Conservation (phyloP, 2,888 invertebrate species). For the Synergus japonicus region DNA sequence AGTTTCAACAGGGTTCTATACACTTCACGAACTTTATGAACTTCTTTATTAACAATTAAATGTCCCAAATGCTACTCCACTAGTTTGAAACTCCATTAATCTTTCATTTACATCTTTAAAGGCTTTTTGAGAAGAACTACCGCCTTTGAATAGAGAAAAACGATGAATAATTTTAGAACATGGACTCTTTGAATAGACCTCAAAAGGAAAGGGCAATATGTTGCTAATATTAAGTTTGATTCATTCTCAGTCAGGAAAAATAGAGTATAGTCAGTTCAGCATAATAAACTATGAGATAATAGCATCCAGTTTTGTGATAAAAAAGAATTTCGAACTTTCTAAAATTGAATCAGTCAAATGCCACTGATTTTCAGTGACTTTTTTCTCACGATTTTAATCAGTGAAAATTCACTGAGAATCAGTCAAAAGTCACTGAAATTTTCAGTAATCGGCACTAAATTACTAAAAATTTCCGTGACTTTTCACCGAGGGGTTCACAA, state of each 20-base stretch:
- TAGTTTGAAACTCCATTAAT: constrained; percentile 7
- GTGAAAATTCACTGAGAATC: too few species aligned
- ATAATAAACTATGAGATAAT: background rate
- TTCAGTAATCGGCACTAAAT: too few species aligned
- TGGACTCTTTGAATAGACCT: background rate
- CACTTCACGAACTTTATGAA: constrained; percentile 5
- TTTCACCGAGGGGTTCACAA: too few species aligned
- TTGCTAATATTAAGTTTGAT: background rate
- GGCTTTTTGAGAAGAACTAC: background rate
- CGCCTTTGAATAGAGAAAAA: background rate
- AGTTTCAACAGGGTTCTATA: constrained; percentile 20
- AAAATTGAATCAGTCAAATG: too few species aligned
- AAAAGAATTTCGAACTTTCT: too few species aligned
- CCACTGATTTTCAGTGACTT: too few species aligned
- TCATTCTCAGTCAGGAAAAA: background rate
- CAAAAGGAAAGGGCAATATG: background rate
- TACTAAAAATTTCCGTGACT: too few species aligned
- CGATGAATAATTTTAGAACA: background rate
- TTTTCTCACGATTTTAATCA: too few species aligned
- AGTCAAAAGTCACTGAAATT: too few species aligned
- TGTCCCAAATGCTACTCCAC: background rate
- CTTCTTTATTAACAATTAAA: constrained; percentile 29
- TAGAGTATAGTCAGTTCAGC: background rate
- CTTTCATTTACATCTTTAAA: background rate
- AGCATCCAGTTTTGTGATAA: background rate